Evolutionary conservation across 2,113 vertebrate species (phyloP).

Genomic region (Alaudala cheleensis): DNA sequence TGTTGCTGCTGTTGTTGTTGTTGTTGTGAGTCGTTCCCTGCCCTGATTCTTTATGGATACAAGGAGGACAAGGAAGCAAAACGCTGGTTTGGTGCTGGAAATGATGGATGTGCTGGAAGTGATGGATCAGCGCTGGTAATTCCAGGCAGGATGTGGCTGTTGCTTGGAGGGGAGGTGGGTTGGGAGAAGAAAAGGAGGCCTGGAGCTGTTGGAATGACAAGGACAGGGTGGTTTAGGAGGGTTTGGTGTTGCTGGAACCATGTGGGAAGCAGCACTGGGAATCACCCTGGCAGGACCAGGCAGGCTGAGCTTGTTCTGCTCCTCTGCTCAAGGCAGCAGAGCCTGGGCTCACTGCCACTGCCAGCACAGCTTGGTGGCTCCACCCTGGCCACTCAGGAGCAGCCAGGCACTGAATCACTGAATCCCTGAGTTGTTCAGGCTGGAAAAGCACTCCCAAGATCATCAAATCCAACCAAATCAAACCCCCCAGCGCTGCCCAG

Average conservation of each 20-base stretch:
- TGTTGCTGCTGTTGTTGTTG: background rate
- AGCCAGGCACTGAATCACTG: background rate
- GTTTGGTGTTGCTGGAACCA: background rate
- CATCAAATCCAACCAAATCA: fast-evolving
- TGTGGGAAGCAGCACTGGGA: background rate
- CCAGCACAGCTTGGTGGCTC: background rate
- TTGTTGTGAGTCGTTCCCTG: background rate
- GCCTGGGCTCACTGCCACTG: background rate
- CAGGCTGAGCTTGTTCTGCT: background rate
- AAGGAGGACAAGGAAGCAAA: background rate
- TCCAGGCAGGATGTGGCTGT: background rate
- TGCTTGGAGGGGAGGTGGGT: background rate
- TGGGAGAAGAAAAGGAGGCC: background rate
- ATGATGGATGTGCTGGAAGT: background rate
- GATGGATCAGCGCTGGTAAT: background rate
- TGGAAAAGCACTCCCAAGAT: background rate
- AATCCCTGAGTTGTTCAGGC: background rate
- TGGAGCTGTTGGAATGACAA: fast-evolving
- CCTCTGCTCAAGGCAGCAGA: background rate
- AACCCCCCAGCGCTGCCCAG: fast-evolving
- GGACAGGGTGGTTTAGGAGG: background rate
- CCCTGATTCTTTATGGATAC: background rate
- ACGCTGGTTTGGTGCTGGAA: background rate
- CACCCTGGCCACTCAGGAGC: fast-evolving
- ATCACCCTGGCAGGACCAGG: fast-evolving